Conservation (phyloP, 2,797 vertebrate species). For the Buphagus erythrorhynchus region DNA sequence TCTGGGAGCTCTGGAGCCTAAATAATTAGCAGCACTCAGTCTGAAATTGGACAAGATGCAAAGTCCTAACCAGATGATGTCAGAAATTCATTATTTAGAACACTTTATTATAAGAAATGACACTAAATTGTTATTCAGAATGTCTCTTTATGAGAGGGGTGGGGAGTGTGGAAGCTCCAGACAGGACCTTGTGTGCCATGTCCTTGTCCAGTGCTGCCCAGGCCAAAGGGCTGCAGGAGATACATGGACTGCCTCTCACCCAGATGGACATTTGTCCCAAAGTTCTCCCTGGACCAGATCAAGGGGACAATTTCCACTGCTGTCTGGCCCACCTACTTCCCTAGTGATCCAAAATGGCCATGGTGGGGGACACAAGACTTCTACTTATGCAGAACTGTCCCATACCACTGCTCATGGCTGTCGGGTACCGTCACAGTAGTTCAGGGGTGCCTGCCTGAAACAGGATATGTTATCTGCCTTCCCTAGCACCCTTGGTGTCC, state of each 20-base stretch:
- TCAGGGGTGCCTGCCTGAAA: background rate
- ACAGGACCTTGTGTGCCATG: rapidly evolving
- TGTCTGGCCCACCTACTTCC: background rate
- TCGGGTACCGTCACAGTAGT: background rate
- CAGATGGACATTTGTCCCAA: background rate
- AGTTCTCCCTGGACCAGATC: background rate
- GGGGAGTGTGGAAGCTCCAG: background rate
- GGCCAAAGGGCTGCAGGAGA: background rate
- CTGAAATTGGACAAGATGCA: background rate
- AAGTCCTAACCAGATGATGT: background rate
- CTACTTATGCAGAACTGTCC: background rate
- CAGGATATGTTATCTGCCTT: rapidly evolving
- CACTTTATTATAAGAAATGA: background rate
- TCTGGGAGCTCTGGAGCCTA: background rate
- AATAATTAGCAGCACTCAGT: background rate
- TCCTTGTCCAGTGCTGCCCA: background rate
- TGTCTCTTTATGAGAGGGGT: background rate
- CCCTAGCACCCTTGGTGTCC: background rate
- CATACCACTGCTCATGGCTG: rapidly evolving
- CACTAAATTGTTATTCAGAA: background rate
- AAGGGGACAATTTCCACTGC: background rate
- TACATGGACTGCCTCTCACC: rapidly evolving
- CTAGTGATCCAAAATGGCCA: background rate
- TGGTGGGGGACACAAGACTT: background rate
- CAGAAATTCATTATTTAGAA: background rate